These are phyloP conservation scores for Toxostoma redivivum DNA, from an alignment of 2,113 vertebrate genomes.

Conservation along the genomic window DNA sequence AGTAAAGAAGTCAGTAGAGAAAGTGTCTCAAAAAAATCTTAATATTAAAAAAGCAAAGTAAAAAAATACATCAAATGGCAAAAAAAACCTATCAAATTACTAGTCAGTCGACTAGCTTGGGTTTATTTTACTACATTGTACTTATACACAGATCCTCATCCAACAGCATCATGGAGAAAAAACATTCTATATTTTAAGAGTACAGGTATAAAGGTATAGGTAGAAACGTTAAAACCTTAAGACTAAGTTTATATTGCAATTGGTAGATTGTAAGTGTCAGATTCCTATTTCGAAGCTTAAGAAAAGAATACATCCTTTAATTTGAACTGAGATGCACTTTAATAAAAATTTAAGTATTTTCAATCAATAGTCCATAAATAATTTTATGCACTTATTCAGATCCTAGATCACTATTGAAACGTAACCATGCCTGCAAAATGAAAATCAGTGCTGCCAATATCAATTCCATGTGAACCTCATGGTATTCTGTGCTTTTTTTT, in stretches of 20 bases:
- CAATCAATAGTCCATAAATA: not conserved
- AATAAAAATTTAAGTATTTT: not conserved
- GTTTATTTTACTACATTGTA: not conserved
- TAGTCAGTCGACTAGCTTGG: not conserved
- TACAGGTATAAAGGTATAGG: not conserved
- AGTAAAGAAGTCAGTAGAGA: not conserved
- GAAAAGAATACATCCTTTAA: not conserved
- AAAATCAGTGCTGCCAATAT: not conserved
- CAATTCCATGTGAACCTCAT: not conserved
- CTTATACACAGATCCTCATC: not conserved
- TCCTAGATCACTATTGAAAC: not conserved
- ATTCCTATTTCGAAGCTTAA: not conserved
- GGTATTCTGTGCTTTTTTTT: not conserved
- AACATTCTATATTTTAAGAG: not conserved
- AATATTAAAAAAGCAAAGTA: not conserved
- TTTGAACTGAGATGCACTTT: not conserved
- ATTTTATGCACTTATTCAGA: not conserved
- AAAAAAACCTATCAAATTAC: not conserved
- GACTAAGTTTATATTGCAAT: not conserved
- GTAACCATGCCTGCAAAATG: not conserved
- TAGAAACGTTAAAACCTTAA: not conserved
- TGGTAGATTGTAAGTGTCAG: not conserved
- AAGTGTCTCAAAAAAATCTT: not conserved
- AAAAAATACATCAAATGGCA: not conserved
- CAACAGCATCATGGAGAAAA: not conserved